Evolutionary conservation across 37 sponge, comb jelly and placozoan genomes (phyloP), one percentile per base, ranked within the genome.

Genomic region (Oscarella lobularis): DNA sequence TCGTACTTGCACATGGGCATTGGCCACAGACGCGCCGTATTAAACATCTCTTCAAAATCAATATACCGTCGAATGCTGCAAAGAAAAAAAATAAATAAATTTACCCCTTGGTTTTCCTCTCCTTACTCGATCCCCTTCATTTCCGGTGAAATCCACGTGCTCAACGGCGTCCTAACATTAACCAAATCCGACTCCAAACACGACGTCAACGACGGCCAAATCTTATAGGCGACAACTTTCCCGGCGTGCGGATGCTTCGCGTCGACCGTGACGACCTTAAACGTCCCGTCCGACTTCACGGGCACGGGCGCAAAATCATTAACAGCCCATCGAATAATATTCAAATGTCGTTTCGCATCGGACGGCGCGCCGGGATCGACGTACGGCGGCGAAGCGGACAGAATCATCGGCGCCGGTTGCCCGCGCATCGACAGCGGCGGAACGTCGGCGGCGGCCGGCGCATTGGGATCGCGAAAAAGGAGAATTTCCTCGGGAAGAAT

Each of bases 71-170:
- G 30, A 29, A 2, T 2, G 35, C 2, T 2, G 2, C 29, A 29
- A 72, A 29, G 35, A 1, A 72, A 31, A 2, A 2, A 29, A 2
- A 33, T 1, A 72, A 33, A 1, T 37, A 33, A 72, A 35, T 72
- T 2, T 35, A 31, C 2, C n/a, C n/a, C n/a, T n/a, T n/a, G n/a
- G n/a, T 29, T 0, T 72, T 29, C 72, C 9, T 1, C 2, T n/a
- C 74, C 87, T 81, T 73, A 90, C 91, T 83, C 75, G 1, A 81
- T 74, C 71, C 85, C 85, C 69, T 90, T 90, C 31, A 83, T 76
- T 3, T 83, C 78, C 29, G 87, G 86, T 35, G 87, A 83, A 73
- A 90, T 74, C 80, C 87, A 87, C 2, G 87, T 87, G 55, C 87
- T 90, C 39, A 88, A 77, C 54, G 81, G 87, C 27, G 85, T 66